Conservation (phyloP, 1,140 invertebrate species). For the Nylanderia fulva region DNA sequence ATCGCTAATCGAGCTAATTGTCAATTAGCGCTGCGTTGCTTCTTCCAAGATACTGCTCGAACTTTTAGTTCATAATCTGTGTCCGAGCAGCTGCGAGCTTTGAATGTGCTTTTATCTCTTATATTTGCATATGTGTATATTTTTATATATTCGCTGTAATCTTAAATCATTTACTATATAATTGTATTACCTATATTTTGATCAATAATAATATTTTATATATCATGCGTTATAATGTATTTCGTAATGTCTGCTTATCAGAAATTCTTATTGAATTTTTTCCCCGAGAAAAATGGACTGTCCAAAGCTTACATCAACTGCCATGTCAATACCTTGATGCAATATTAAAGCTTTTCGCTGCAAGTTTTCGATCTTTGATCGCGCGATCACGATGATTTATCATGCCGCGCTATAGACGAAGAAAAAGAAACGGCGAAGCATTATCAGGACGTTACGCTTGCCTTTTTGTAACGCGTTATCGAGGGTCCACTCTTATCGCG, state of each 20-base stretch:
- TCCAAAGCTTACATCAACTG: neutral
- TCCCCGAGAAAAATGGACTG: neutral
- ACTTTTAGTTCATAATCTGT: neutral
- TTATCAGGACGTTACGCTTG: constrained; percentile 68
- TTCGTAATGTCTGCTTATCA: neutral
- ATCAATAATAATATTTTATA: constrained; percentile 7
- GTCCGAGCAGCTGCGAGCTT: too few relatives aligned
- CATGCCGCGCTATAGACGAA: constrained; percentile 42
- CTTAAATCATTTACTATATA: neutral
- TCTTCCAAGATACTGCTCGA: neutral
- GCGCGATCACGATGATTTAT: constrained; percentile 54
- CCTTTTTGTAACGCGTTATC: constrained; percentile 66
- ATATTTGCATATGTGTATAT: too few relatives aligned
- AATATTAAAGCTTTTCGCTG: constrained; percentile 37
- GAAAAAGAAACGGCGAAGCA: constrained; percentile 34
- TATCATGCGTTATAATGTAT: neutral
- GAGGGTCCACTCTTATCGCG: constrained; percentile 59
- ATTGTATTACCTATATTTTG: neutral
- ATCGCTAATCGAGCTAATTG: neutral
- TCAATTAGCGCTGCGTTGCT: neutral
- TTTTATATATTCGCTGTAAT: too few relatives aligned
- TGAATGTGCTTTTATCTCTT: too few relatives aligned
- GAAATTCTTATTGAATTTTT: neutral
- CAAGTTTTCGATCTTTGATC: constrained; percentile 31
- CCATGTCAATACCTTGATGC: constrained; percentile 17